Evolutionary conservation across 2,888 invertebrate species (phyloP).

Genomic region (Thecophora atra): DNA sequence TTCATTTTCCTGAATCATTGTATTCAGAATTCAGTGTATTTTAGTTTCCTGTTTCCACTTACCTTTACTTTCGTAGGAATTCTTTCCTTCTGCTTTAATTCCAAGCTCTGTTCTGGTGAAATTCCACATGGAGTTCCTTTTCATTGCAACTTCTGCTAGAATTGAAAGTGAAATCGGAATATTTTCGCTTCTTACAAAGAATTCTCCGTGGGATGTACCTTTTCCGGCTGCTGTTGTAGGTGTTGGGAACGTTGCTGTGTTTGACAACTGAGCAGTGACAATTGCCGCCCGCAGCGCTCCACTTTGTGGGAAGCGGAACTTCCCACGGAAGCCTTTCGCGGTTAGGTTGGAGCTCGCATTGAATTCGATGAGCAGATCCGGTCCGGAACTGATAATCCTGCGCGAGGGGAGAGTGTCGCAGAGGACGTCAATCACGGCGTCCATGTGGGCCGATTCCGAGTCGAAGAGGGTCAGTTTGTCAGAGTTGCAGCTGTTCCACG

Average conservation of each 20-base stretch:
- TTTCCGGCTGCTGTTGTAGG: not conserved
- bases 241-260: not conserved
- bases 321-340: constrained; percentile 65
- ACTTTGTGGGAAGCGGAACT: constrained; percentile 60
- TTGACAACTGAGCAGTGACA: not conserved
- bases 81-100: constrained; percentile 16
- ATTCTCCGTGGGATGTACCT: not conserved
- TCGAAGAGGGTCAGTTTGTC: constrained; percentile 89
- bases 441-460: constrained; percentile 74
- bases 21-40: not conserved
- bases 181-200: not conserved
- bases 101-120: constrained; percentile 5
- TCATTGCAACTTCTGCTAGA: constrained; percentile 30
- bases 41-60: constrained; percentile 17
- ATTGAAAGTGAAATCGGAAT: not conserved
- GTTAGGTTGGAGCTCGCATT: constrained; percentile 77
- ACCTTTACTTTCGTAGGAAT: constrained; percentile 37
- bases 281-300: constrained; percentile 38
- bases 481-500: constrained; percentile 55
- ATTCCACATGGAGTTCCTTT: constrained; percentile 28
- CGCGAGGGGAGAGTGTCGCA: constrained; percentile 79
- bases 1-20: not conserved
- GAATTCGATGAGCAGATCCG: constrained; percentile 84
- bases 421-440: constrained; percentile 82
- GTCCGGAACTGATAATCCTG: constrained; percentile 82